phyloP scores from a whole-genome alignment of 23 tunicate genomes.

The Trididemnum nubilum region DNA sequence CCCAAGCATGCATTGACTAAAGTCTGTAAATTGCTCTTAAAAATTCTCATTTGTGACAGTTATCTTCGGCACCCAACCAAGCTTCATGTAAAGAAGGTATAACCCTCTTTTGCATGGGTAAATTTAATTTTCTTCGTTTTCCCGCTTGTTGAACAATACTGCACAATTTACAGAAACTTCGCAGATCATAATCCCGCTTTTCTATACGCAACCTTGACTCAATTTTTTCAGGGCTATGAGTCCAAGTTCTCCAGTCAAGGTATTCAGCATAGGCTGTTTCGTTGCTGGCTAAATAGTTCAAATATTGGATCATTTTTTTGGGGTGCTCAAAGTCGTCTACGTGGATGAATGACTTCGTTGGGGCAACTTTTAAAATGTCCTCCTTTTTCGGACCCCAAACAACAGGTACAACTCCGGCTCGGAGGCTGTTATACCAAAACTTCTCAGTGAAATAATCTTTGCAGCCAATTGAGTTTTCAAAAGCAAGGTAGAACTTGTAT shows the following conservation, averaged over 20 bases:
- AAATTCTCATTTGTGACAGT: too few relatives aligned
- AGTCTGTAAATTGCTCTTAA: too few relatives aligned
- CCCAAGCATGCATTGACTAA: too few relatives aligned
- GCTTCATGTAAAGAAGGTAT: background rate
- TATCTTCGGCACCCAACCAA: constrained; percentile 19
- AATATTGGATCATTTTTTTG: constrained; percentile 34
- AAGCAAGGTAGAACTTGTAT: constrained; percentile 66
- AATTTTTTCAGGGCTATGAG: constrained; percentile 15
- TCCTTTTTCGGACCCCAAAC: constrained; percentile 68
- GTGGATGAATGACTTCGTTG: constrained; percentile 59
- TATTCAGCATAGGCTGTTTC: constrained; percentile 58
- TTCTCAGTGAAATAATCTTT: constrained; percentile 73
- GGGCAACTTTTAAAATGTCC: constrained; percentile 56
- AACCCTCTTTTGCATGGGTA: background rate
- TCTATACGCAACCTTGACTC: constrained; percentile 27
- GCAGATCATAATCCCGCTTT: constrained; percentile 47
- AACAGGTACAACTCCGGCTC: constrained; percentile 62
- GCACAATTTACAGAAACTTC: constrained; percentile 66
- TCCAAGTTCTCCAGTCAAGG: constrained; percentile 61
- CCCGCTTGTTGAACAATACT: constrained; percentile 44
- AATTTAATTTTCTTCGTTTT: constrained; percentile 37
- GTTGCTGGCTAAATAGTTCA: constrained; percentile 42
- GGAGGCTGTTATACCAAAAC: constrained; percentile 67
- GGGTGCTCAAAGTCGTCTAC: constrained; percentile 52
- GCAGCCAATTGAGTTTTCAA: constrained; percentile 64